Evolutionary conservation across 2,113 vertebrate species (phyloP), one percentile per base, ranked within the genome.

Genomic region (Poeciliopsis prolifica): DNA sequence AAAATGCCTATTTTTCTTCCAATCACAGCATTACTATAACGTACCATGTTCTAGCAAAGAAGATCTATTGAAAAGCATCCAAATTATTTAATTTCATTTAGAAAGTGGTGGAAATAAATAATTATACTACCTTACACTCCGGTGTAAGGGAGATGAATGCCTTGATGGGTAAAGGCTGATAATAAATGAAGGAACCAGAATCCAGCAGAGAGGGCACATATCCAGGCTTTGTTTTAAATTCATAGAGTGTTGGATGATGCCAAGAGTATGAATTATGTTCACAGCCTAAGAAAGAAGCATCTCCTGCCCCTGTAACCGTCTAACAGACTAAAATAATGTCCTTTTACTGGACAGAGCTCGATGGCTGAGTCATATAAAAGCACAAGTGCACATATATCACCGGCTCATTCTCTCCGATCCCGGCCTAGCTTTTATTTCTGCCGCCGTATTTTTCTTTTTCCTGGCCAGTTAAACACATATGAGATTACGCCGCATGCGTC

Each of bases 321-420:
- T 70, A 22, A 30, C 35, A 70, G 31, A 54, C 58, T 78, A 72
- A 81, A 80, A 75, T 75, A 86, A 40, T 31, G 63, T 77, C 48
- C 44, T 66, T 54, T 66, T 22, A 29, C 44, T 14, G 65, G 67
- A 48, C 68, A 35, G 44, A 70, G 70, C 74, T 37, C 29, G 37
- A 67, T 74, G 79, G 48, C 76, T 79, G 74, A 79, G 61, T 87
- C 74, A 80, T 26, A 69, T 69, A 83, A 78, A 84, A n/a, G 5
- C 11, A n/a, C 17, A 80, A 63, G 5, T 40, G 42, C 75, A 62
- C n/a, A 61, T 83, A 61, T 29, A 81, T 80, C 72, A 85, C 61
- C 63, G 8, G 60, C 70, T 58, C 51, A n/a, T 58, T 58, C 51
- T 58, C 68, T 26, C 62, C 58, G 17, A 22, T 64, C 58, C 74